Percentiles rank a stretch among this genome's conserved stretches.
phyloP scores from a whole-genome alignment of 35 echinoderm and acorn worm genomes.

The Holothuria glaberrima region DNA sequence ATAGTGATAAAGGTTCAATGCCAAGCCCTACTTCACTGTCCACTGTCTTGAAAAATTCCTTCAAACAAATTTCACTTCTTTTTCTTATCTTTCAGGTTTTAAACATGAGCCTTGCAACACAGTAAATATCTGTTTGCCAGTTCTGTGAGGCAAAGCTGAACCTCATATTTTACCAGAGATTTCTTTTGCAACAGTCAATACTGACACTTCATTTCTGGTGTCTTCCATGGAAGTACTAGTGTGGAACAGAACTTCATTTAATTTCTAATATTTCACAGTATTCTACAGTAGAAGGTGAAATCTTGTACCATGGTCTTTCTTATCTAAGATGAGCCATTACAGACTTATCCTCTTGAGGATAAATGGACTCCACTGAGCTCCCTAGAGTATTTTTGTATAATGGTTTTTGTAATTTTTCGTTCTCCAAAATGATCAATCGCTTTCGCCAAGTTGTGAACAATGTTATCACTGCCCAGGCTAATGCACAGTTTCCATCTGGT shows the following conservation, averaged over 20 bases:
- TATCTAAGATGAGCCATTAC: not conserved
- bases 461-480: conserved; percentile 72
- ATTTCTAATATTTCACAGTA: not conserved
- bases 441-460: conserved; percentile 91
- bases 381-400: conserved; percentile 29
- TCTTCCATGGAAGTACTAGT: too few relatives aligned
- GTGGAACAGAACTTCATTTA: not conserved
- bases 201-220: too few relatives aligned
- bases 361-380: conserved; percentile 21
- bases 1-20: too few relatives aligned
- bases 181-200: too few relatives aligned
- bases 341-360: not conserved
- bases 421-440: conserved; percentile 73
- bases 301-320: not conserved
- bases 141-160: too few relatives aligned
- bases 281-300: not conserved
- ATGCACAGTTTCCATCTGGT: conserved; percentile 52
- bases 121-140: too few relatives aligned
- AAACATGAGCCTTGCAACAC: too few relatives aligned
- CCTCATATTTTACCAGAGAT: too few relatives aligned
- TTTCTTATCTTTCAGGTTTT: too few relatives aligned
- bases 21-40: too few relatives aligned
- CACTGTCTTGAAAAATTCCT: too few relatives aligned
- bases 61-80: too few relatives aligned
- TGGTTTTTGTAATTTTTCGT: conserved; percentile 58